Base-by-base conservation (phyloP, 2,797 vertebrate genomes). In the Hafferia zeledoni region DNA sequence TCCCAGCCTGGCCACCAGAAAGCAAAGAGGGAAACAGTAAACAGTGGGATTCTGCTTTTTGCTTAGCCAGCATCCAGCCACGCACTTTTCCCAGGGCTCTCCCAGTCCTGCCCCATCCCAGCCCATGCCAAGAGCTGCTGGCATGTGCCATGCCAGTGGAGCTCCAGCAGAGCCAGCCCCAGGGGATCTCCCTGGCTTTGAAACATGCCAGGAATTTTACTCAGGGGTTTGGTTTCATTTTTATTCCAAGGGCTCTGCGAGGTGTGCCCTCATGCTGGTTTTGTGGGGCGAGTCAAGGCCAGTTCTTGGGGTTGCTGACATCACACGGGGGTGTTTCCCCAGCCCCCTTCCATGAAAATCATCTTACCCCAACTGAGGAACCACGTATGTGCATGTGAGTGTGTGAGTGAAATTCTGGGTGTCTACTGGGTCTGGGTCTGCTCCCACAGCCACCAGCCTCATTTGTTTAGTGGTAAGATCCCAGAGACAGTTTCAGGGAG, bases 361-460 rank as follows among this genome's bases (percentile, higher is more conserved):
- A 0, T 22, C 31, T 82, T 85, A 55, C 5, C 46, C 59, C 53
- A 39, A 4, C 55, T 47, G 30, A 43, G 81, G 75, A 67, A 12
- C 46, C 33, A 11, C 0, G 2, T 11, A 13, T 6, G 20, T 39
- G 49, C 27, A 50, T 0, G 3, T 11, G 1, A 2, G 1, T 0
- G 1, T 4, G 11, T 28, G 50, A 56, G 18, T 25, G 9, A 57
- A 33, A 2, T 2, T 4, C 33, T 75, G 55, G 7, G 7, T n/a
- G 31, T 43, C n/a, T n/a, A n/a, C n/a, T n/a, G n/a, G n/a, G n/a
- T n/a, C n/a, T n/a, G n/a, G n/a, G n/a, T n/a, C 41, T 49, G 41
- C 43, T 41, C 11, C 31, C 59, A 33, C 31, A n/a, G 33, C 5
- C 10, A 5, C 0, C 55, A 50, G 30, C 76, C 13, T 60, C 19